Base-by-base conservation (phyloP, 2,888 invertebrate species). In the Pristionchus entomophagus region DNA sequence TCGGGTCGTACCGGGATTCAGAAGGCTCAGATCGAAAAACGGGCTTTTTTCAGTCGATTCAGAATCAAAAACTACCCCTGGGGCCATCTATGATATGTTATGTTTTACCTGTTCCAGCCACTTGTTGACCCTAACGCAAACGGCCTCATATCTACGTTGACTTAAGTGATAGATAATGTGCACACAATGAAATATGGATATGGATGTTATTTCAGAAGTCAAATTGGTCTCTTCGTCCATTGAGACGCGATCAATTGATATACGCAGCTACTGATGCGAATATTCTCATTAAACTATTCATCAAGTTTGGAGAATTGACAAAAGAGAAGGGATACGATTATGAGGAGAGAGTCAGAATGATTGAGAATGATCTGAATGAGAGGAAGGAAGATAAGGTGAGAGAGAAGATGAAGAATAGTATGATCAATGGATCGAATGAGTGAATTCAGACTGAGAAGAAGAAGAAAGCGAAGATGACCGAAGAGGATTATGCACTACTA, bases 301-400 rank as follows among this genome's bases (percentile, higher is more conserved):
- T 45, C 4, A 12, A 19, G 29, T 38, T 82, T 10, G 29, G n/a
- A 53, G 41, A 41, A 59, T 8, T 82, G 38, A 38, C 82, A 10
- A 45, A 32, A 22, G 78, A 80, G 35, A 51, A 51, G 22, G 35
- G 59, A 35, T 51, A 8, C n/a, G 22, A 82, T 19, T 82, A 51
- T 82, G 82, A 82, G 4, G 59, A 82, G 19, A 59, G 56, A 22
- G 45, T 82, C 12, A 22, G 29, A 26, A 17, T 29, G 0, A 82
- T 82, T n/a, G 56, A 59, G 35, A 82, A 82, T 82, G 82, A 82
- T 45, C 19, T 82, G 41, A 59, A n/a, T 35, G 82, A 82, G 59
- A 82, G 49, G 38, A 38, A 45, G 29, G 29, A 59, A 41, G 56
- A 35, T 35, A n/a, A 35, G 82, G 82, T 82, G 29, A 73, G 41